A percentile compares a stretch with the other conserved stretches of the same genome.
These are phyloP conservation scores for Denticeps clupeoides DNA, from an alignment of 2,797 vertebrate species.

Conservation along the genomic window DNA sequence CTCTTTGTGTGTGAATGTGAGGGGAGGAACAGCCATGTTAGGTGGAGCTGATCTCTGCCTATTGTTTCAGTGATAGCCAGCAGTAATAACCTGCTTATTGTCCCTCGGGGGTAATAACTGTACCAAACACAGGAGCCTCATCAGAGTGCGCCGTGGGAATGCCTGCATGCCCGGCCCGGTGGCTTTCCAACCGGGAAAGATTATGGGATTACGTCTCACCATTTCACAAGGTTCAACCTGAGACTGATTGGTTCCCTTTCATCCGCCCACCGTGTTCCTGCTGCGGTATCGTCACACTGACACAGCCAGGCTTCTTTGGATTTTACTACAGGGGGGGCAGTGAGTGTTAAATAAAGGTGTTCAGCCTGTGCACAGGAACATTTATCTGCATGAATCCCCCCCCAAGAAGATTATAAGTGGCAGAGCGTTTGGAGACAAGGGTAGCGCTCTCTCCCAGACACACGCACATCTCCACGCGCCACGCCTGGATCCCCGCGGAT, in stretches of 20 bases:
- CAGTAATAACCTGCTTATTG: not conserved
- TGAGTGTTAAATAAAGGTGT: not conserved
- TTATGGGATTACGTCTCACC: no score
- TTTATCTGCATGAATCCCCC: not conserved
- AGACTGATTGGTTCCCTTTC: no score
- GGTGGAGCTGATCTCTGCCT: not conserved
- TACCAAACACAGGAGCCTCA: not conserved
- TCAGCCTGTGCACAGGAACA: constrained; percentile 2
- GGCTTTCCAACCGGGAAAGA: no score
- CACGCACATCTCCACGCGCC: constrained; percentile 57
- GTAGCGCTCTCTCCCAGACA: constrained; percentile 47
- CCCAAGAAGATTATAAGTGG: not conserved
- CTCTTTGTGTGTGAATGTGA: not conserved
- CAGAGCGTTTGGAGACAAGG: not conserved
- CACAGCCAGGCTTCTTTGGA: no score
- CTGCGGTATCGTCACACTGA: no score
- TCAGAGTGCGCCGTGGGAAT: no score
- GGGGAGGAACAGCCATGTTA: not conserved
- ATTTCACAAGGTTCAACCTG: no score
- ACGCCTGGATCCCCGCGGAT: constrained; percentile 59
- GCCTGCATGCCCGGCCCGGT: no score
- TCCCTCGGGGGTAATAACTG: not conserved
- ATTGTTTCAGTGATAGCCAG: not conserved
- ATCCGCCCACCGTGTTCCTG: no score
- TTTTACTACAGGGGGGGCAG: not conserved